Conservation (phyloP, 2,888 invertebrate species). For the Andrena chrysosceles region DNA sequence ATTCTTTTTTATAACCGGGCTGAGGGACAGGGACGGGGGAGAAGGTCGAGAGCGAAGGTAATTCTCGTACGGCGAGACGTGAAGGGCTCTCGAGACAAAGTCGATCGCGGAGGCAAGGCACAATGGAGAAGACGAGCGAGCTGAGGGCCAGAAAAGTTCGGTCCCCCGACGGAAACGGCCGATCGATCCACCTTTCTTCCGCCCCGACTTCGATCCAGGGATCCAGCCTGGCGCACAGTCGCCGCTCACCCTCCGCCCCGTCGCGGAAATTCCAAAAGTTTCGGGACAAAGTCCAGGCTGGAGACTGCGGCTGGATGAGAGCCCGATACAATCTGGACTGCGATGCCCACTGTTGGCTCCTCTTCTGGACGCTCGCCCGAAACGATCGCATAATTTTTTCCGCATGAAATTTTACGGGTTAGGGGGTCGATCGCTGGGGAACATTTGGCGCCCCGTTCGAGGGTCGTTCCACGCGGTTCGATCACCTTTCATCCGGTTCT, state of each 20-base stretch:
- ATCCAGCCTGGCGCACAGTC: slow-evolving; percentile 11
- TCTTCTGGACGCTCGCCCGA: neutral
- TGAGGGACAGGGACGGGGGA: slow-evolving; percentile 4
- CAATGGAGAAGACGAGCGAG: slow-evolving; percentile 47
- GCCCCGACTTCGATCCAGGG: slow-evolving; percentile 23
- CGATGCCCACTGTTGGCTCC: slow-evolving; percentile 16
- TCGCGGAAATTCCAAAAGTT: slow-evolving; percentile 45
- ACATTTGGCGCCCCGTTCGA: neutral
- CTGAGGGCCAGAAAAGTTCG: slow-evolving; percentile 44
- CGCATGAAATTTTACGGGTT: slow-evolving; percentile 30
- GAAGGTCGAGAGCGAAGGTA: slow-evolving; percentile 62
- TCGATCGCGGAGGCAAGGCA: slow-evolving; percentile 42
- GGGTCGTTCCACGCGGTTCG: neutral
- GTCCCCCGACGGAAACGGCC: slow-evolving; percentile 28
- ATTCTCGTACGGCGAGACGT: slow-evolving; percentile 63
- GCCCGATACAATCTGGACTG: slow-evolving; percentile 1
- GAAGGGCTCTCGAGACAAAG: slow-evolving; percentile 63
- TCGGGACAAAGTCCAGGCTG: slow-evolving; percentile 21
- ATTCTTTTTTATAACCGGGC: slow-evolving; percentile 1
- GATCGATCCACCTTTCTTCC: slow-evolving; percentile 47
- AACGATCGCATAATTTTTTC: slow-evolving; percentile 32
- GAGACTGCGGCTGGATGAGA: neutral
- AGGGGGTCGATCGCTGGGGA: slow-evolving; percentile 22
- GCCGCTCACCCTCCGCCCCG: neutral
- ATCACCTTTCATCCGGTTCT: neutral